A percentile compares a stretch with the other conserved stretches of the same genome.
phyloP scores from a whole-genome alignment of 2,113 vertebrate genomes.

The Pterophyllum scalare region DNA sequence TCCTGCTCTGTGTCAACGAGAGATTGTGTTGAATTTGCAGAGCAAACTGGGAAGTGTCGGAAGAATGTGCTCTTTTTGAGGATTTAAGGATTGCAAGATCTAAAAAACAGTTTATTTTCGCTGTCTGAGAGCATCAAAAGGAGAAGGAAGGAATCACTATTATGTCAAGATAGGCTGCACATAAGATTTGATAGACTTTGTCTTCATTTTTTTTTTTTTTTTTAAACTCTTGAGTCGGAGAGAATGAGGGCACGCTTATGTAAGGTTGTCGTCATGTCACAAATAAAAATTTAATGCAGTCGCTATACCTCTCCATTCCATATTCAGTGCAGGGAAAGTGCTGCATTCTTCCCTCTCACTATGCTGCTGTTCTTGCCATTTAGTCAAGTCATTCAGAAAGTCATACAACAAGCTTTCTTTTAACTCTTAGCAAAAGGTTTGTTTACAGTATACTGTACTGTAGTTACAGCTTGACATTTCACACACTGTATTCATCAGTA shows the following conservation, averaged over 20 bases:
- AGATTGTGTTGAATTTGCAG: slow-evolving; percentile 54
- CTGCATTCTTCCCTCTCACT: slow-evolving; percentile 13
- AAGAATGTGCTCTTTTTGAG: slow-evolving; percentile 39
- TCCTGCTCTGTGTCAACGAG: slow-evolving; percentile 44
- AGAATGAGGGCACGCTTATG: slow-evolving; percentile 74
- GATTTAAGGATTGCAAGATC: slow-evolving; percentile 18
- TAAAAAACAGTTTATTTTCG: slow-evolving; percentile 22
- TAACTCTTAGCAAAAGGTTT: background rate
- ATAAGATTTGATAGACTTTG: slow-evolving; percentile 62
- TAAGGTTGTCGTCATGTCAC: slow-evolving; percentile 67
- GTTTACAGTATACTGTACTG: background rate
- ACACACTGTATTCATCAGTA: background rate
- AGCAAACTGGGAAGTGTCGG: slow-evolving; percentile 26
- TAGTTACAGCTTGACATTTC: background rate
- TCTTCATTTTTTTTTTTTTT: slow-evolving; percentile 41
- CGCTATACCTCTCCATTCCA: slow-evolving; percentile 59
- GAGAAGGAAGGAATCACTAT: slow-evolving; percentile 16
- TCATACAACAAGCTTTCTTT: slow-evolving; percentile 20
- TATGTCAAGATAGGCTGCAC: slow-evolving; percentile 46
- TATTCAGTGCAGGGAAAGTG: slow-evolving; percentile 53
- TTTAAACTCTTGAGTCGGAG: slow-evolving; percentile 49
- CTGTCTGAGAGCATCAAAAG: slow-evolving; percentile 23
- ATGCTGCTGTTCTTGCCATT: slow-evolving; percentile 13
- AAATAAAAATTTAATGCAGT: slow-evolving; percentile 67
- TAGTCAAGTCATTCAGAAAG: slow-evolving; percentile 7